Evolutionary conservation across 2,113 vertebrate species (phyloP), one percentile per base, ranked within the genome.

Genomic region (Oreotrochilus melanogaster): DNA sequence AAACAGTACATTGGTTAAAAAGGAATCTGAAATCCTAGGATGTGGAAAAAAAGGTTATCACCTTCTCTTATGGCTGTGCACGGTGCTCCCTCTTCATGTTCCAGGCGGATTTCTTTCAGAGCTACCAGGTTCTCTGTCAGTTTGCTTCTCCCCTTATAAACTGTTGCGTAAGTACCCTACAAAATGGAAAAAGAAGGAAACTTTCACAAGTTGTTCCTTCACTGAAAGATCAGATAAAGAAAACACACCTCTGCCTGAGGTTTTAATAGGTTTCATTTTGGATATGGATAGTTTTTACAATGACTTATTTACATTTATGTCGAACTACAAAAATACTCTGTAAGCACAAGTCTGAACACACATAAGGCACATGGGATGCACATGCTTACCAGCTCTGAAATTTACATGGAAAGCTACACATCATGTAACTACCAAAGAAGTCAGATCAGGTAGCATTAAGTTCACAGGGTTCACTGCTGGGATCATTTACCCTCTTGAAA

Each of bases 31-130:
- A 70, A 92, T 61, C 54, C 22, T 50, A 80, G 75, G 25, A 7
- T 67, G 16, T n/a, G 2, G 15, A 37, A 37, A 54, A 43, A 51
- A 27, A 47, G 62, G 35, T 70, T 47, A 54, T 23, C 86, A 99
- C 99, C 99, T 98, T 99, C 99, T 98, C 99, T 98, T 95, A 99
- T 99, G 93, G 99, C 99, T 28, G 99, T 99, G 95, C 99, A 99
- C 0, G 99, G 99, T 4, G 99, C 99, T 47, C 99, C 99, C 87
- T 99, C 99, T 95, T 99, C 99, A 16, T 99, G 99, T 93, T 99
- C 99, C 97, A 99, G 97, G 16, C 99, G 98, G 67, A 99, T 99
- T 98, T 99, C 99, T 97, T 99, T 99, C 95, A 99, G 97, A 64
- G 99, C 99, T 97, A 99, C 99, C 96, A 99, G 97, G 96, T 99